Evolutionary conservation across 2,113 vertebrate genomes (phyloP), one percentile per base, ranked within the genome.

Genomic region (Fregata magnificens): DNA sequence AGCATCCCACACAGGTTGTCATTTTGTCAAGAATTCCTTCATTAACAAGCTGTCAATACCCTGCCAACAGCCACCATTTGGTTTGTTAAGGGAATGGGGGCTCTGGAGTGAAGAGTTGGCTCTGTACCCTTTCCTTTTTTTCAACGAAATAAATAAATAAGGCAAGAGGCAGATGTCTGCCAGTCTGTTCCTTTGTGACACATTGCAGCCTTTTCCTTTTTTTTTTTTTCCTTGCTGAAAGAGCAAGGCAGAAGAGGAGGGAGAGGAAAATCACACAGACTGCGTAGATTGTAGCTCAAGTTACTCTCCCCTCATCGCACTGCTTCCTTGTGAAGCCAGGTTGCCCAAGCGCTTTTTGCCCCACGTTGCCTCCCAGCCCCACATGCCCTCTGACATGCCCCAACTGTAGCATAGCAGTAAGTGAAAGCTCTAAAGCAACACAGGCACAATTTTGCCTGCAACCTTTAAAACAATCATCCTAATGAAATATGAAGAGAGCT

Each of bases 31-130:
- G 97, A 97, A 98, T 98, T 96, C 98, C 97, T 98, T 97, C 97
- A 98, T 98, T 98, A 98, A 98, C 98, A 98, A 98, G 98, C 98
- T 98, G 98, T 98, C 98, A 98, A 92, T 98, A 97, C 74, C 94
- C 96, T 97, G 98, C 98, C 98, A 98, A 98, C 97, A 98, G 97
- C 97, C 94, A 47, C 98, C 98, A 98, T 98, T 98, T 98, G 98
- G 98, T 98, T 98, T 97, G 97, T 94, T 97, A 97, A 88, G 95
- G 97, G 98, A 98, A 96, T 58, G 45, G 96, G 97, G 93, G 97
- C 97, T 97, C 95, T 96, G 95, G 95, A 96, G 97, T 97, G 96
- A 98, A 97, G 97, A 97, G 95, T 97, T 98, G 97, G 98, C 98
- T 96, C 96, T 49, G 83, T 96, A 96, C 78, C 66, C 88, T 95